phyloP scores from a whole-genome alignment of 2,888 invertebrate species.

The Caenorhabditis sp. region DNA sequence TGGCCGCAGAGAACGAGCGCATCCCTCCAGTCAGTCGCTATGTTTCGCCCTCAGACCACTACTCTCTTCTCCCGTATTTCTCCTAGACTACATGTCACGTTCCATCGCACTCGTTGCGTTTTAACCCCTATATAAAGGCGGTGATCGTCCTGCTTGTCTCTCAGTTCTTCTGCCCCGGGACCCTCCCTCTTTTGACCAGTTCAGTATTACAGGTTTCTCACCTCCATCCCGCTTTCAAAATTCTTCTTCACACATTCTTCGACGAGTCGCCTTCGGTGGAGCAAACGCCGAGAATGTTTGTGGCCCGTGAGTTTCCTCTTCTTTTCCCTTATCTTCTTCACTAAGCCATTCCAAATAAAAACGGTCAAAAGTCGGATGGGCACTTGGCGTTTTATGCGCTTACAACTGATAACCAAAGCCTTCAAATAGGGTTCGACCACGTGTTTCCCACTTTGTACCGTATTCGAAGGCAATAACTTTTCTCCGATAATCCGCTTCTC shows the following conservation, averaged over 20 bases:
- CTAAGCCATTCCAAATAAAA: too few relatives aligned
- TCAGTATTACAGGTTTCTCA: not conserved
- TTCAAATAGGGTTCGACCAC: too few relatives aligned
- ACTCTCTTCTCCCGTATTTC: slow-evolving; percentile 13
- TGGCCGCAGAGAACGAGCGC: slow-evolving; percentile 41
- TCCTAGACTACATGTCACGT: slow-evolving; percentile 52
- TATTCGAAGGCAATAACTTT: too few relatives aligned
- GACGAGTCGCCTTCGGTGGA: slow-evolving; percentile 32
- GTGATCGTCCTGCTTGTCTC: not conserved
- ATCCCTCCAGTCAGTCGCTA: slow-evolving; percentile 7
- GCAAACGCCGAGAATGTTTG: slow-evolving; percentile 46
- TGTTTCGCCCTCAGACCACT: slow-evolving; percentile 25
- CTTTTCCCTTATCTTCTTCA: not conserved
- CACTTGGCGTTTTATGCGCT: too few relatives aligned
- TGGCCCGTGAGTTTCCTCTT: slow-evolving; percentile 29
- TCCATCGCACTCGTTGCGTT: slow-evolving; percentile 50
- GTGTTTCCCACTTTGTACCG: too few relatives aligned
- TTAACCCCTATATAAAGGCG: slow-evolving; percentile 31
- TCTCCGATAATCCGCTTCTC: too few relatives aligned
- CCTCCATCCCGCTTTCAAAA: slow-evolving; percentile 7
- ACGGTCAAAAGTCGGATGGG: too few relatives aligned
- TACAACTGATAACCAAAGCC: too few relatives aligned
- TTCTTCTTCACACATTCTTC: slow-evolving; percentile 47
- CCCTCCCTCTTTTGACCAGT: not conserved
- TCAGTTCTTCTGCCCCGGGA: slow-evolving; percentile 6